Conservation (phyloP, 2,797 vertebrate species). For the Lophura swinhoii region DNA sequence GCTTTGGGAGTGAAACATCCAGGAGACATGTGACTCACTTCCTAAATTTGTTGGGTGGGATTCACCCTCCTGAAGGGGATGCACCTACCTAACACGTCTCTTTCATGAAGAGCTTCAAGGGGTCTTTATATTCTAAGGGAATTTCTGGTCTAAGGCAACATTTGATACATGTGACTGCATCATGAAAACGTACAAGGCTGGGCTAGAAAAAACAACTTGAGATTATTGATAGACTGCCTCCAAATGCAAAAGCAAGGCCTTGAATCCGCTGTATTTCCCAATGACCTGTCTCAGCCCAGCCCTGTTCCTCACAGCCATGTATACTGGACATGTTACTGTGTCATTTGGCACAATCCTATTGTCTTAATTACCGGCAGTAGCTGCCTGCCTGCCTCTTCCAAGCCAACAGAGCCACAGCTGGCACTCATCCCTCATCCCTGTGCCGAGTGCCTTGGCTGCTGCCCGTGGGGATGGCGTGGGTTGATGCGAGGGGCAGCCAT, state of each 20-base stretch:
- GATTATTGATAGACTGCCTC: neutral
- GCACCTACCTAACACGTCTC: fast-evolving
- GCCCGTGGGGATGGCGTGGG: neutral
- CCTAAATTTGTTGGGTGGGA: neutral
- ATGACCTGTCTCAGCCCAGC: neutral
- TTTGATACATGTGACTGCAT: neutral
- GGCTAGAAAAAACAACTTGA: neutral
- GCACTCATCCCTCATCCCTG: neutral
- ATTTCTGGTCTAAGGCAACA: neutral
- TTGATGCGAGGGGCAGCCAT: neutral
- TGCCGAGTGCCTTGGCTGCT: neutral
- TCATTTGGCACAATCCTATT: neutral
- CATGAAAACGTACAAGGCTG: neutral
- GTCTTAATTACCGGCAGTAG: neutral
- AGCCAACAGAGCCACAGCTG: fast-evolving
- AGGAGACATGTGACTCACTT: neutral
- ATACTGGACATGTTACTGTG: neutral
- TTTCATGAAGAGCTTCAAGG: neutral
- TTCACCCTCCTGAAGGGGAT: neutral
- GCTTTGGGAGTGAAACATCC: neutral
- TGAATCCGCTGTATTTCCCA: neutral
- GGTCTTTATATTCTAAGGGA: neutral
- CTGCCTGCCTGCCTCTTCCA: neutral
- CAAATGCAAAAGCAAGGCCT: neutral
- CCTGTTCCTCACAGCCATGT: neutral